Percentiles rank a stretch among this genome's conserved stretches.
phyloP scores from a whole-genome alignment of 2,797 vertebrate species.

The Diplodus puntazzo region DNA sequence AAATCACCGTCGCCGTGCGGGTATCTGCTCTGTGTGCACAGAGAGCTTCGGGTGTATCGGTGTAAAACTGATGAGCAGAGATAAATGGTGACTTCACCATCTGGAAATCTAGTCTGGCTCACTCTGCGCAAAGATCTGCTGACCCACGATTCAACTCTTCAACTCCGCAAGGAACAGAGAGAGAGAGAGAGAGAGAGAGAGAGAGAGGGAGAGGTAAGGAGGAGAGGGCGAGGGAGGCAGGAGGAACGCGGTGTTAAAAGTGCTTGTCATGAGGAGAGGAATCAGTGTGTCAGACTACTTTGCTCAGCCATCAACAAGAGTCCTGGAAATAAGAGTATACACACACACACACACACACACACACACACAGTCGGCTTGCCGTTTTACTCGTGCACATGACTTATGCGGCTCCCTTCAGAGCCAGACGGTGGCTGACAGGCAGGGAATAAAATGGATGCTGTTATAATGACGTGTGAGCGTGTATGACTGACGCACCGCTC shows the following conservation, averaged over 20 bases:
- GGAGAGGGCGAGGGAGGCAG: constrained; percentile 31
- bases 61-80: constrained; percentile 92
- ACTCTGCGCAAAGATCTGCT: constrained; percentile 87
- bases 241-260: constrained; percentile 54
- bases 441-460: constrained; percentile 30
- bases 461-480: constrained; percentile 40
- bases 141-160: constrained; percentile 95
- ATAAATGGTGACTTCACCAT: constrained; percentile 90
- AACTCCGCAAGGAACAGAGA: constrained; percentile 69
- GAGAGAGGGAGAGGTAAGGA: constrained; percentile 17
- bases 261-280: constrained; percentile 61
- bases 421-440: constrained; percentile 32
- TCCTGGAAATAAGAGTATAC: constrained; percentile 24
- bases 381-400: constrained; percentile 11
- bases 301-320: constrained; percentile 57
- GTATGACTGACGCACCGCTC: not conserved
- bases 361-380: constrained; percentile 2
- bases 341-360: not conserved
- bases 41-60: constrained; percentile 37
- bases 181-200: constrained; percentile 9
- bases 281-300: constrained; percentile 55
- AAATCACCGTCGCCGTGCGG: not conserved
- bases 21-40: not conserved
- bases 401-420: constrained; percentile 38
- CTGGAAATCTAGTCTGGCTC: constrained; percentile 95